Percentiles rank a stretch among this genome's conserved stretches.
These are phyloP conservation scores for Chrysaora quinquecirrha DNA, from an alignment of 30 jellyfish, hydroid and myxozoan species.

Conservation along the genomic window DNA sequence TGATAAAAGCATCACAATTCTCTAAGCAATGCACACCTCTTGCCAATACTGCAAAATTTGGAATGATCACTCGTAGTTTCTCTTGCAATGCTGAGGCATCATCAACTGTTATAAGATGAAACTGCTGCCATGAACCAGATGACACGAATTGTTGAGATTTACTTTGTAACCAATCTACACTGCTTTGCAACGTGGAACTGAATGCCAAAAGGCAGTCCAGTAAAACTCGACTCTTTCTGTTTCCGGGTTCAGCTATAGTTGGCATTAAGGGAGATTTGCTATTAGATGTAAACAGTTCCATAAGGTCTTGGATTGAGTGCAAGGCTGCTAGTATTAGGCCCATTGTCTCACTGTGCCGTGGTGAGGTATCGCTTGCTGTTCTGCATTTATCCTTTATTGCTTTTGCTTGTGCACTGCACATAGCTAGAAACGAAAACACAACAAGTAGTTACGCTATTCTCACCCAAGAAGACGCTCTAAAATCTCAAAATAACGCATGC, in stretches of 20 bases:
- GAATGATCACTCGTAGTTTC: conserved; percentile 18
- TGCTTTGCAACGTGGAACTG: conserved; percentile 11
- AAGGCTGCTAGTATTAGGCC: conserved; percentile 17
- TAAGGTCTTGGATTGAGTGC: conserved; percentile 9
- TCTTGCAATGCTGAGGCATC: conserved; percentile 57
- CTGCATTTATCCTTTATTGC: conserved; percentile 70
- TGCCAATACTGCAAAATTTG: conserved; percentile 25
- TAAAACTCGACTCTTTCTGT: background rate
- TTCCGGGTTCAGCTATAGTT: background rate
- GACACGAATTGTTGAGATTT: conserved; percentile 69
- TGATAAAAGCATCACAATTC: conserved; percentile 6
- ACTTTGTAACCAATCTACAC: conserved; percentile 57
- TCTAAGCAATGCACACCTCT: conserved; percentile 33
- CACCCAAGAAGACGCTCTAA: too few species aligned
- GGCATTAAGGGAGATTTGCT: conserved; percentile 6
- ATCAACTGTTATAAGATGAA: conserved; percentile 19
- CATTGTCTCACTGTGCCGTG: conserved; percentile 49
- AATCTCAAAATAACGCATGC: too few species aligned
- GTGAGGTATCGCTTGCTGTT: conserved; percentile 9
- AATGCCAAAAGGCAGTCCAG: conserved; percentile 23
- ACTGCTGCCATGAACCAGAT: conserved; percentile 82
- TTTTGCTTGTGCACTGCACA: conserved; percentile 26
- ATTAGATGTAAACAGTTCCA: conserved; percentile 10
- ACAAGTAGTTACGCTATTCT: background rate
- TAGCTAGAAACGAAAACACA: background rate